Conservation (phyloP, 2,888 invertebrate species). For the Palloptera scutellata region DNA sequence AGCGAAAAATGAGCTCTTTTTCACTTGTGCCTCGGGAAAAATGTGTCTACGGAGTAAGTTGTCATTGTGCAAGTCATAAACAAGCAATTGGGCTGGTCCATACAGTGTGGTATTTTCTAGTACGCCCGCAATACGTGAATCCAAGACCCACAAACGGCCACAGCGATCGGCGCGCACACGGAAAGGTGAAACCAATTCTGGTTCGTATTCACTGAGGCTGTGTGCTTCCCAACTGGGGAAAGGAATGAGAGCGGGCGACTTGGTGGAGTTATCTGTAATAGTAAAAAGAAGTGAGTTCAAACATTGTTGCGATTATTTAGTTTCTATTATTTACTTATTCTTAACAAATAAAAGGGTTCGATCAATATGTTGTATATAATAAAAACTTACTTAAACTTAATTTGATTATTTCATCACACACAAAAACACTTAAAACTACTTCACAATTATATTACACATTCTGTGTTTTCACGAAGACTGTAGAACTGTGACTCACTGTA, state of each 20-base stretch:
- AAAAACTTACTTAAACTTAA: no score
- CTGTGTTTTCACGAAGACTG: no score
- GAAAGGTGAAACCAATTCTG: conserved; percentile 78
- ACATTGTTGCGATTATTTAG: no score
- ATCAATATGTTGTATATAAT: no score
- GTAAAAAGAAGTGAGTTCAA: no score
- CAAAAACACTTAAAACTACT: no score
- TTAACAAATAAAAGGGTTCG: no score
- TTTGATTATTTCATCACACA: no score
- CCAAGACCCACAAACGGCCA: conserved; percentile 80
- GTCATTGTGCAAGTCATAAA: conserved; percentile 78
- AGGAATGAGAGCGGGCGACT: conserved; percentile 76
- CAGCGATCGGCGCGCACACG: conserved; percentile 78
- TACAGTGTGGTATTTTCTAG: conserved; percentile 66
- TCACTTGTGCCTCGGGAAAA: conserved; percentile 72
- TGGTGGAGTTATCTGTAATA: conserved; percentile 71
- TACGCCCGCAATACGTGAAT: conserved; percentile 74
- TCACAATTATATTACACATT: no score
- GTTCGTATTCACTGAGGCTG: conserved; percentile 67
- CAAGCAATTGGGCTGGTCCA: conserved; percentile 71
- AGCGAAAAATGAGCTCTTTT: conserved; percentile 75
- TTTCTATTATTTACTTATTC: no score
- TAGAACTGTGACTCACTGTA: no score
- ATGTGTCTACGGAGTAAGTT: conserved; percentile 72
- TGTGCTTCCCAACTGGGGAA: conserved; percentile 84